Evolutionary conservation across 2,888 invertebrate genomes (phyloP).

Genomic region (Oxytorus armatus): DNA sequence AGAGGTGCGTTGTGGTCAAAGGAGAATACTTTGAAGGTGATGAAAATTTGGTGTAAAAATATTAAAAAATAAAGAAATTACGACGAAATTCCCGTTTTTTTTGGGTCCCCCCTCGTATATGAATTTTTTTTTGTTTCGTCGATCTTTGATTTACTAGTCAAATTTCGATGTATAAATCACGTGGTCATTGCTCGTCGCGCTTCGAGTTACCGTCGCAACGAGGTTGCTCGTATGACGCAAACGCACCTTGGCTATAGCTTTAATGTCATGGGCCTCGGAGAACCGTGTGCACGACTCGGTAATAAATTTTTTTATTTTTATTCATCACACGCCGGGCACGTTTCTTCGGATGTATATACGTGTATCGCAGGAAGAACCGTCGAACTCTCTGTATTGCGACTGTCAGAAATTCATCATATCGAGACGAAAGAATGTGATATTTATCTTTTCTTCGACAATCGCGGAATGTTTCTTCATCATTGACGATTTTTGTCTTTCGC

Average conservation of each 20-base stretch:
- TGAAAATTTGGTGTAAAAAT: too few species aligned
- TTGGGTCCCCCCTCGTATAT: too few species aligned
- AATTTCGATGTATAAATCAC: too few species aligned
- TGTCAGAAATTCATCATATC: too few species aligned
- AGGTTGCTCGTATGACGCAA: slow-evolving; percentile 28
- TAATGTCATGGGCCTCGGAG: slow-evolving; percentile 43
- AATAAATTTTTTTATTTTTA: slow-evolving; percentile 61
- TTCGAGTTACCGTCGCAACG: slow-evolving; percentile 26
- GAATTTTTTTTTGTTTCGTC: neutral
- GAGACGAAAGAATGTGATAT: too few species aligned
- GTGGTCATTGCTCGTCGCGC: neutral
- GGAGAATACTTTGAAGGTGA: too few species aligned
- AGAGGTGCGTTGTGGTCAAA: too few species aligned
- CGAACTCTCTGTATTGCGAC: neutral
- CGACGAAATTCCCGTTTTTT: too few species aligned
- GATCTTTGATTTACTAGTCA: neutral
- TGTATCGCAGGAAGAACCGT: neutral
- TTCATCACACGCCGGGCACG: slow-evolving; percentile 43
- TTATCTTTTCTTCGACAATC: too few species aligned
- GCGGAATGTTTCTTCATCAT: too few species aligned
- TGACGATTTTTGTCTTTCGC: too few species aligned
- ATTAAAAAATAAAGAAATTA: too few species aligned
- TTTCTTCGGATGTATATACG: slow-evolving; percentile 24
- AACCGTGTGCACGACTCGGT: slow-evolving; percentile 50
- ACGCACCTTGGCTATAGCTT: slow-evolving; percentile 34